phyloP scores from a whole-genome alignment of 2,113 vertebrate genomes.

The Meles meles region DNA sequence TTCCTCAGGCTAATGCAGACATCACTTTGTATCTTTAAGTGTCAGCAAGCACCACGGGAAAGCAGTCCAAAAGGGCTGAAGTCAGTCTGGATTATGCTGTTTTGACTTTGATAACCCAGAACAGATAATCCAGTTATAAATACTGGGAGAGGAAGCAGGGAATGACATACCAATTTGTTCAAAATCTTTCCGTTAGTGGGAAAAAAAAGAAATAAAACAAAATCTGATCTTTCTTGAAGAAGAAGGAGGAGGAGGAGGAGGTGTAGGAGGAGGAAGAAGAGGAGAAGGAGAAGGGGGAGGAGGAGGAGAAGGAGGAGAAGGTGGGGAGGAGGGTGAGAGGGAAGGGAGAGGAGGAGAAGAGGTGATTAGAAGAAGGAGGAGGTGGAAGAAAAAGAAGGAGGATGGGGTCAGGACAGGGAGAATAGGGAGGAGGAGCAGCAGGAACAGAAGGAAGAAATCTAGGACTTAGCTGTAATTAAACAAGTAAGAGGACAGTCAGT shows the following conservation, averaged over 20 bases:
- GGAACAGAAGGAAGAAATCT: not conserved
- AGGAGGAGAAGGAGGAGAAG: too few species aligned
- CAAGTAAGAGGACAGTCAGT: not conserved
- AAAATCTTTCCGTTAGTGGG: not conserved
- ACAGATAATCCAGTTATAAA: not conserved
- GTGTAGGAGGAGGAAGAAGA: fast-evolving
- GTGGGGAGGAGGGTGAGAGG: not conserved
- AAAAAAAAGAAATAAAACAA: constrained; percentile 25
- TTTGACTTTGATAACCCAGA: not conserved
- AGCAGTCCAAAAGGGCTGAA: not conserved
- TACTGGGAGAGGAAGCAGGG: not conserved
- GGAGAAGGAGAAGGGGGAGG: fast-evolving
- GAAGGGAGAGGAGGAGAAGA: fast-evolving
- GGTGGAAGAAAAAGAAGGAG: not conserved
- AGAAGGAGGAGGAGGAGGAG: not conserved
- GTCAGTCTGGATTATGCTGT: not conserved
- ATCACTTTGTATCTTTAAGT: not conserved
- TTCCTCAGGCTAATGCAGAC: not conserved
- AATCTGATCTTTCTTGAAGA: not conserved
- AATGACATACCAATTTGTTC: not conserved
- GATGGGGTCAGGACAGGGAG: not conserved
- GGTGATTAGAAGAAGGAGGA: fast-evolving
- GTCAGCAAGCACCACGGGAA: not conserved
- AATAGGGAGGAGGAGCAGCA: not conserved
- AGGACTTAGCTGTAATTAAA: not conserved